Percentiles rank a stretch among this genome's conserved stretches.
These are phyloP conservation scores for Diadophis punctatus DNA, from an alignment of 2,113 vertebrate genomes.

Conservation along the genomic window DNA sequence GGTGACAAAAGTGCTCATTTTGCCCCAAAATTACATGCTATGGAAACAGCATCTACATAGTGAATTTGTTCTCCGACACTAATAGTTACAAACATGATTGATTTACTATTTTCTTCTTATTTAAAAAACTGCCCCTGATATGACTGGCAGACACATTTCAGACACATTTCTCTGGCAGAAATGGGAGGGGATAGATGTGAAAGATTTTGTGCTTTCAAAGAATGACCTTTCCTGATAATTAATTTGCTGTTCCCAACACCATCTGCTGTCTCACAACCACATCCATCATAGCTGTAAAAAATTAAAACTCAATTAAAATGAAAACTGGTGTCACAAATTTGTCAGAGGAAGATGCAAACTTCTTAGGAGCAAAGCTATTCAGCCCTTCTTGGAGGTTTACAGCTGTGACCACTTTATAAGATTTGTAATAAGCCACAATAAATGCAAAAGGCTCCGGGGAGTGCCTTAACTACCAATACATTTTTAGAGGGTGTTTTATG, in stretches of 20 bases:
- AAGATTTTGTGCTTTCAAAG: conserved; percentile 54
- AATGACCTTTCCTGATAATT: conserved; percentile 61
- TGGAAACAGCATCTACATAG: background rate
- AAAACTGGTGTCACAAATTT: background rate
- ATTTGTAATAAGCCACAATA: conserved; percentile 7
- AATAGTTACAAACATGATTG: conserved; percentile 51
- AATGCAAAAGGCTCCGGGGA: conserved; percentile 24
- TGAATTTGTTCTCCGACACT: conserved; percentile 30
- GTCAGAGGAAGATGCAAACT: background rate
- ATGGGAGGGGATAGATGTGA: conserved; percentile 31
- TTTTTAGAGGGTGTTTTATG: background rate
- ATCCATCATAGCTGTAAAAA: conserved; percentile 47
- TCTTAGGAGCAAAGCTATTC: conserved; percentile 22
- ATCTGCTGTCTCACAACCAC: conserved; percentile 59
- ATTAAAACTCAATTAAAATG: conserved; percentile 50
- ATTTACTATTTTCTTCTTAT: conserved; percentile 39
- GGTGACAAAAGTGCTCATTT: background rate
- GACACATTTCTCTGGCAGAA: conserved; percentile 42
- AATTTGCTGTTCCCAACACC: conserved; percentile 59
- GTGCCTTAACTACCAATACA: background rate
- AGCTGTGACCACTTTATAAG: background rate
- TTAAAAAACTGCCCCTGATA: conserved; percentile 43
- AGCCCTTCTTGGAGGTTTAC: conserved; percentile 10
- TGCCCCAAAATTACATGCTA: background rate
- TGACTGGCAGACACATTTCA: conserved; percentile 27